A percentile compares a stretch with the other conserved stretches of the same genome.
Evolutionary conservation across 2,797 vertebrate species (phyloP).

Genomic region (Pteropus rufus): DNA sequence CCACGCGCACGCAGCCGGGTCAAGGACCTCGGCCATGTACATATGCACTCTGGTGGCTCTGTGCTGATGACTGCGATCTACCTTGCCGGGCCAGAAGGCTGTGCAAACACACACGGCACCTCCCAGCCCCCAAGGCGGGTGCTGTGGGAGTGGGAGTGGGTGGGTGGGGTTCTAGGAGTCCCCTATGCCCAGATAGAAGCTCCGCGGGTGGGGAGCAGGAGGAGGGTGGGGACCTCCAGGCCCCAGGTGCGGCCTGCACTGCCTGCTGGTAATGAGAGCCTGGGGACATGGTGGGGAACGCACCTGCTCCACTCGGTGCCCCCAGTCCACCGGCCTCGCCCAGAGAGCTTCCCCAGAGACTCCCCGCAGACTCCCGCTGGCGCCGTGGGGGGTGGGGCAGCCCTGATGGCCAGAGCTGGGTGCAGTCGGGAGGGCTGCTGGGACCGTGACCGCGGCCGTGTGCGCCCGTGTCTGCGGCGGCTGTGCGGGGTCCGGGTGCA

Average conservation of each 20-base stretch:
- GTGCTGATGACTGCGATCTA: not conserved
- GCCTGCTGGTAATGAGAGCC: not conserved
- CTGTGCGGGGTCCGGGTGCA: not conserved
- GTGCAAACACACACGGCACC: not conserved
- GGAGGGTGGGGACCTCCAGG: not conserved
- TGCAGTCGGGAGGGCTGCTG: not conserved
- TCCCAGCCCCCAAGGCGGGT: not conserved
- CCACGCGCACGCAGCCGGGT: fast-evolving
- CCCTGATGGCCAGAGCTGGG: not conserved
- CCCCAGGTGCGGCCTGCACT: constrained; percentile 32
- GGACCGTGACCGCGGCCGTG: not conserved
- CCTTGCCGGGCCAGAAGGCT: not conserved
- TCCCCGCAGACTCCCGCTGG: not conserved
- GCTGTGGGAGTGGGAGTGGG: too few species aligned
- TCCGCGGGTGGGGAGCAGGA: not conserved
- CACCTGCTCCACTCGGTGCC: constrained; percentile 43
- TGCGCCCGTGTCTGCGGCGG: not conserved
- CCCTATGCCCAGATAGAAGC: not conserved
- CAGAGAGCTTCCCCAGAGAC: not conserved
- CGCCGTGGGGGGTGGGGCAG: not conserved
- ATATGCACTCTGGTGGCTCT: not conserved
- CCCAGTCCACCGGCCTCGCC: not conserved
- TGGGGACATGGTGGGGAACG: not conserved
- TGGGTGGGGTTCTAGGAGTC: not conserved
- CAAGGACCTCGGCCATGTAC: not conserved